Evolutionary conservation across 2,113 vertebrate species (phyloP), one percentile per base, ranked within the genome.

Genomic region (Terrapene triunguis): DNA sequence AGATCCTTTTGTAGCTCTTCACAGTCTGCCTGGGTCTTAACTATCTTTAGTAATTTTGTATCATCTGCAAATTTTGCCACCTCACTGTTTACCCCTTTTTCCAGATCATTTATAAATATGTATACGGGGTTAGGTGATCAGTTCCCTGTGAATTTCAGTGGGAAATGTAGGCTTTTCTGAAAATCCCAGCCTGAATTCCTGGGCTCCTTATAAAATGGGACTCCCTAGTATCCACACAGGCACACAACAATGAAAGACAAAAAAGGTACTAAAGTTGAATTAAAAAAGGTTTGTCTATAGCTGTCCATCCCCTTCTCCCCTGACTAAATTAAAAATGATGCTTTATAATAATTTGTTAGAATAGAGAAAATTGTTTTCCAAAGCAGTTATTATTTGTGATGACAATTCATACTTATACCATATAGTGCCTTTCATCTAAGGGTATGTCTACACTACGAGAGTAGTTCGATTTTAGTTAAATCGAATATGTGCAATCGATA

Each of bases 351-450:
- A 22, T 42, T 94, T 95, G 35, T 88, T 78, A 54, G 14, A 91
- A 53, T 29, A 87, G 13, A 74, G 22, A 83, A 25, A 87, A 86
- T 88, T 91, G 1, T 91, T 91, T 95, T 93, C 83, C 96, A 84
- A 95, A 91, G 35, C 14, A 83, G 83, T 89, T 89, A 47, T 78
- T 89, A 93, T 2, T 3, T 57, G 80, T 87, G 93, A 95, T 91
- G 92, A 93, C 90, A 94, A 94, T 96, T 94, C 95, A 80, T 0
- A 9, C 38, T 93, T 92, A 93, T 91, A 74, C 81, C 91, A 54
- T 89, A 95, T 88, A 76, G 7, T 94, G 92, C 80, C 53, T 96
- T 82, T 93, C 57, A 65, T 97, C 81, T 88, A 81, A 93, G 42
- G n/a, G n/a, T n/a, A n/a, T n/a, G n/a, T n/a, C n/a, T n/a, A n/a